A percentile compares a stretch with the other conserved stretches of the same genome.
Conservation (phyloP, 1,140 invertebrate genomes). For the Drosophila tristis region DNA sequence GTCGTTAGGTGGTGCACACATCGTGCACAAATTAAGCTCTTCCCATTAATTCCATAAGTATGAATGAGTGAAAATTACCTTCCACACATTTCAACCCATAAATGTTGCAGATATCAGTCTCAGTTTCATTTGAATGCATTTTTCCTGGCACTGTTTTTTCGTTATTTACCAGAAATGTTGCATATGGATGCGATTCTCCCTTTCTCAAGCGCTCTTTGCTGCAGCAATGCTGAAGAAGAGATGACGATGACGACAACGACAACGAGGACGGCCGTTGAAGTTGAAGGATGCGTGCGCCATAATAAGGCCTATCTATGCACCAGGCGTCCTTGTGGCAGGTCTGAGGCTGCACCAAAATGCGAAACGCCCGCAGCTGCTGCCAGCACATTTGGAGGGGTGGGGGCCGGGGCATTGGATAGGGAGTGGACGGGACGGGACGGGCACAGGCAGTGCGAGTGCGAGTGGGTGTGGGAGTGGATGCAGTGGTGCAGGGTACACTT, state of each 20-base stretch:
- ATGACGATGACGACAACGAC: constrained; percentile 10
- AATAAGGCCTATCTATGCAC: constrained; percentile 57
- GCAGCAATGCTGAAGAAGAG: constrained; percentile 10
- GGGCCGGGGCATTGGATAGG: not conserved
- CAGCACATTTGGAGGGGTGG: constrained; percentile 29
- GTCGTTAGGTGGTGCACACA: no score
- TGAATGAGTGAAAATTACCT: not conserved
- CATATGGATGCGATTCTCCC: constrained; percentile 15
- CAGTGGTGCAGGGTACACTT: constrained; percentile 70
- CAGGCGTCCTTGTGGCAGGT: constrained; percentile 66
- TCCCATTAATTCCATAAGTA: no score
- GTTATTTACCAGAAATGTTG: constrained; percentile 13
- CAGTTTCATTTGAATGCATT: constrained; percentile 22
- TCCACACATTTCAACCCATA: not conserved
- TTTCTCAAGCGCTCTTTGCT: constrained; percentile 62
- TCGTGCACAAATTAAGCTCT: no score
- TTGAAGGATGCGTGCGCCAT: constrained; percentile 79
- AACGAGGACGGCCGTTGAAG: constrained; percentile 61
- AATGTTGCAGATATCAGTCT: constrained; percentile 5
- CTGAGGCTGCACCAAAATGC: constrained; percentile 55
- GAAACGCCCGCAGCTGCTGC: constrained; percentile 61
- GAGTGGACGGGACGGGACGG: not conserved
- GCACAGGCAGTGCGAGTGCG: constrained; percentile 20
- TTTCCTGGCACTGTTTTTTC: not conserved
- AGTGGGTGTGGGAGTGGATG: constrained; percentile 25